These are phyloP conservation scores for Xenentodon cancila DNA, from an alignment of 2,797 vertebrate genomes.

Conservation along the genomic window DNA sequence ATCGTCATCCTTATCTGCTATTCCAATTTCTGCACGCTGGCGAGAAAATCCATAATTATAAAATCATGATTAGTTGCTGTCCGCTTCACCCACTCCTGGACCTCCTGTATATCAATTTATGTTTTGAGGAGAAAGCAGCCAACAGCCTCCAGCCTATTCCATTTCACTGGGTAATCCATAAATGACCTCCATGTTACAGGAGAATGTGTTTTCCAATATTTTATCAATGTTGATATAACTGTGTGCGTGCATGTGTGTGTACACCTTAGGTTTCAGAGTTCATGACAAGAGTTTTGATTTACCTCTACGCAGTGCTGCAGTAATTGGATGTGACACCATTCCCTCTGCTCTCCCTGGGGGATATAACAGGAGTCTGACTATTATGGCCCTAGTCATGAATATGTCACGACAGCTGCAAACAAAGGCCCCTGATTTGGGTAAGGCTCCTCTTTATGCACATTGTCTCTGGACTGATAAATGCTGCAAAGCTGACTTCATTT, in stretches of 20 bases:
- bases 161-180: slow-evolving; percentile 73
- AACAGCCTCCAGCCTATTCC: slow-evolving; percentile 65
- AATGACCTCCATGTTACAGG: slow-evolving; percentile 64
- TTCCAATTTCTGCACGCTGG: slow-evolving; percentile 59
- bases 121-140: slow-evolving; percentile 57
- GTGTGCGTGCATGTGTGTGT: slow-evolving; percentile 22
- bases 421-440: slow-evolving; percentile 74
- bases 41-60: slow-evolving; percentile 70
- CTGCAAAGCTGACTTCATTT: slow-evolving; percentile 59
- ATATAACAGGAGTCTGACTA: slow-evolving; percentile 79
- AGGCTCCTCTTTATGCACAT: slow-evolving; percentile 60
- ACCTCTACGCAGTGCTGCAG: slow-evolving; percentile 73
- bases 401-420: slow-evolving; percentile 79
- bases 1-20: slow-evolving; percentile 60
- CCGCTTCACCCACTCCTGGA: slow-evolving; percentile 37
- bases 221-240: slow-evolving; percentile 70
- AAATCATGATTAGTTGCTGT: slow-evolving; percentile 49
- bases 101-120: slow-evolving; percentile 69
- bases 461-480: slow-evolving; percentile 62
- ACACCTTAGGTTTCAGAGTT: slow-evolving; percentile 64
- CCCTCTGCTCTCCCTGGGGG: slow-evolving; percentile 74
- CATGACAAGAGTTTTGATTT: slow-evolving; percentile 77
- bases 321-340: slow-evolving; percentile 84
- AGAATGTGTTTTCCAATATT: slow-evolving; percentile 72
- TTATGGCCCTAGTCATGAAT: slow-evolving; percentile 82